Conservation (phyloP, 2,113 vertebrate species). For the Microcebus griseorufus region DNA sequence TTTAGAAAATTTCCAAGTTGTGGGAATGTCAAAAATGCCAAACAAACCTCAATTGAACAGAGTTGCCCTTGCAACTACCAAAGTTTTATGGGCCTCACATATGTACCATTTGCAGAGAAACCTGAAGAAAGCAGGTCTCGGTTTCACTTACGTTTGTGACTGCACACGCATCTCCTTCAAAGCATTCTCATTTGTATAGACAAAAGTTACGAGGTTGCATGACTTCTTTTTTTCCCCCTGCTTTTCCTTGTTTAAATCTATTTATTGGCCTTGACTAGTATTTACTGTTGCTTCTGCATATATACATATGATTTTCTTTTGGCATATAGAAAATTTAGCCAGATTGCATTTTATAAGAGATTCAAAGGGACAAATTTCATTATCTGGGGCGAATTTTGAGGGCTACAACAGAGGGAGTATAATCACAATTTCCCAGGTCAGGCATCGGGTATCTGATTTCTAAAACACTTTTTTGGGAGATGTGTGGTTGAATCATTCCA, state of each 20-base stretch:
- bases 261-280: background rate
- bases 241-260: constrained; percentile 20
- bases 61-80: background rate
- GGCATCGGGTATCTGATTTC: background rate
- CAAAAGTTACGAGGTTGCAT: background rate
- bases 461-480: constrained; percentile 23
- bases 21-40: background rate
- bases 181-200: background rate
- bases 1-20: constrained; percentile 1
- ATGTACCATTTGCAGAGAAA: background rate
- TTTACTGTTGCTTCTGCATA: constrained; percentile 32
- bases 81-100: background rate
- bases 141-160: background rate
- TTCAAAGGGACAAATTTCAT: background rate
- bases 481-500: background rate
- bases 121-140: background rate
- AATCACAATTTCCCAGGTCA: background rate
- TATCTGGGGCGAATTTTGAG: background rate
- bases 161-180: background rate
- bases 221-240: background rate
- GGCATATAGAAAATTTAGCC: background rate
- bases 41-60: background rate
- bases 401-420: background rate
- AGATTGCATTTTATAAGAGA: constrained; percentile 30
- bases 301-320: background rate